Evolutionary conservation across 2,797 vertebrate species (phyloP).

Genomic region (Ctenopoma multispine): DNA sequence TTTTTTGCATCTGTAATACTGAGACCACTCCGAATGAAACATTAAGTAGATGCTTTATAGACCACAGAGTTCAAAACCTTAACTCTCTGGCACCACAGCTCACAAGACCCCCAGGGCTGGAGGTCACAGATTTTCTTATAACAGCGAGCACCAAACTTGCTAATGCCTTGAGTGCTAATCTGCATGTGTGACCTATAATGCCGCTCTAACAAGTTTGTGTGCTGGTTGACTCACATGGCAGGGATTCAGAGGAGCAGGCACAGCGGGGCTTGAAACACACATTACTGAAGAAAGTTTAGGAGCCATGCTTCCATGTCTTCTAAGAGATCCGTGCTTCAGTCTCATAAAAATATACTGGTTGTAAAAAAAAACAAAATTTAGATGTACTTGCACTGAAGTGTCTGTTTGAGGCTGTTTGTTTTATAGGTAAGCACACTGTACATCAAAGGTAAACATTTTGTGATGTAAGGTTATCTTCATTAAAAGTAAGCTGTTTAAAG

Average conservation of each 20-base stretch:
- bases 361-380: not conserved
- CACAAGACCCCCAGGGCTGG: slow-evolving; percentile 1
- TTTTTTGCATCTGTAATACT: fast-evolving
- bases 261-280: slow-evolving; percentile 37
- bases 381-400: too few relatives aligned
- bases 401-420: too few relatives aligned
- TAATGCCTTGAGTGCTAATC: slow-evolving; percentile 64
- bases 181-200: slow-evolving; percentile 44
- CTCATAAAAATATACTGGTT: not conserved
- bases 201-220: slow-evolving; percentile 31
- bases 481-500: too few relatives aligned
- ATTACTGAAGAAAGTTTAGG: slow-evolving; percentile 21
- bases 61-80: not conserved
- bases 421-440: too few relatives aligned
- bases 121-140: slow-evolving; percentile 36
- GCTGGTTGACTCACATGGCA: slow-evolving; percentile 69
- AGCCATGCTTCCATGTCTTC: slow-evolving; percentile 23
- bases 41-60: not conserved
- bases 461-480: too few relatives aligned
- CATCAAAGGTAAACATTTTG: too few relatives aligned
- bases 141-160: slow-evolving; percentile 13
- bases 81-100: not conserved
- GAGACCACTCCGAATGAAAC: not conserved
- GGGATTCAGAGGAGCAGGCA: slow-evolving; percentile 51
- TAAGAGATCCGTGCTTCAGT: slow-evolving; percentile 14